phyloP scores from a whole-genome alignment of 1,140 invertebrate genomes.

The Hylaeus anthracinus region DNA sequence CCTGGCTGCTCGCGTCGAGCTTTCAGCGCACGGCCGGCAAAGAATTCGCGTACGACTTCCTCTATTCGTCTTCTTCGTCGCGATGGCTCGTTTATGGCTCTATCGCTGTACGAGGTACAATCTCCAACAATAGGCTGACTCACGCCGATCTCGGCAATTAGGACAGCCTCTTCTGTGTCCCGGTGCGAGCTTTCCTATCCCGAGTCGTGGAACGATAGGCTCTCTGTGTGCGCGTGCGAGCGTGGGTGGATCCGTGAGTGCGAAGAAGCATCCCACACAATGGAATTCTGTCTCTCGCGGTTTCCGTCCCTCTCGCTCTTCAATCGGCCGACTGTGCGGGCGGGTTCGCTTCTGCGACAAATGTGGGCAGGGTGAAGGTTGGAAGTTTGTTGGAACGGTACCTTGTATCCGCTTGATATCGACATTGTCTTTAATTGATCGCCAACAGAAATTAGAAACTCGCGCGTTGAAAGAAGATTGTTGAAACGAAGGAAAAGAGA shows the following conservation, averaged over 20 bases:
- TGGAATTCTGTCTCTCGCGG: slow-evolving; percentile 1
- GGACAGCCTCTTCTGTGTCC: slow-evolving; percentile 44
- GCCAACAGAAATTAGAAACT: slow-evolving; percentile 8
- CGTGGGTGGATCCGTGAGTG: slow-evolving; percentile 1
- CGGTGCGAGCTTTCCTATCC: slow-evolving; percentile 9
- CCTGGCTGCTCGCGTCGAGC: background rate
- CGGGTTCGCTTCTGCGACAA: background rate
- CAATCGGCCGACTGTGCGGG: background rate
- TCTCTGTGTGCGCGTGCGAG: background rate
- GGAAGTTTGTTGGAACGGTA: slow-evolving; percentile 9
- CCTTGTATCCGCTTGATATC: background rate
- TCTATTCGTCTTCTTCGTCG: slow-evolving; percentile 10
- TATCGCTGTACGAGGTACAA: background rate
- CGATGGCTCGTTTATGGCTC: slow-evolving; percentile 5
- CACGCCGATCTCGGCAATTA: slow-evolving; percentile 57
- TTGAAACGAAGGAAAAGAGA: background rate
- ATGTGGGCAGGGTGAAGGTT: slow-evolving; percentile 2
- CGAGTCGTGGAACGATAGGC: background rate
- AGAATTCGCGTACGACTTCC: slow-evolving; percentile 10
- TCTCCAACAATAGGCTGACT: slow-evolving; percentile 57
- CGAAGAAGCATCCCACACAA: slow-evolving; percentile 15
- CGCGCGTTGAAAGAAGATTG: background rate
- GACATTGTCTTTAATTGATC: background rate
- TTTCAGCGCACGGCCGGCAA: background rate
- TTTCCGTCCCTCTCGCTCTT: background rate